Conservation (phyloP, 2,113 vertebrate species). For the Malurus cyaneus region DNA sequence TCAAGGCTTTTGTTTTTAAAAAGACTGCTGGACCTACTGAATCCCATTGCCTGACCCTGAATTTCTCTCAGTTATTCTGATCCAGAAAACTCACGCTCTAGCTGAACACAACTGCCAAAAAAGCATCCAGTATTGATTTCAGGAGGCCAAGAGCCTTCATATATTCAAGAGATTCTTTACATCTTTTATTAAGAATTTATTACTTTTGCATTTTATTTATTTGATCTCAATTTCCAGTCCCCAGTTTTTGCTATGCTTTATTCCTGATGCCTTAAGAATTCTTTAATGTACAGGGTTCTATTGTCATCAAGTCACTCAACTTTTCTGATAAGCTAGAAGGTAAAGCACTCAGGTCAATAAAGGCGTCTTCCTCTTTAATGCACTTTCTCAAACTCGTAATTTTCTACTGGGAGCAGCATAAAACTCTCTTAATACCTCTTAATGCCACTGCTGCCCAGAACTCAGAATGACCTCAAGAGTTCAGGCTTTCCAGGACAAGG, state of each 20-base stretch:
- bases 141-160: background rate
- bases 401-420: background rate
- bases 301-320: background rate
- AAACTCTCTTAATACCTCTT: background rate
- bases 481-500: background rate
- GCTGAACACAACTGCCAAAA: background rate
- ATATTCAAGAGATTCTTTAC: background rate
- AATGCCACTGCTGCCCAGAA: background rate
- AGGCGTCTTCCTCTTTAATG: background rate
- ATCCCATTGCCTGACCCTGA: background rate
- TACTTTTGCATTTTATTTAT: background rate
- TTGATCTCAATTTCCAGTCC: background rate
- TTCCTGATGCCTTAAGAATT: background rate
- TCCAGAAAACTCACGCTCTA: background rate
- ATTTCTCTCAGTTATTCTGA: background rate
- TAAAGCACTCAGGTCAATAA: background rate
- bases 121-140: background rate
- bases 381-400: background rate
- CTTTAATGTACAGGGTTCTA: background rate
- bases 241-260: background rate
- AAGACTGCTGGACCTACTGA: background rate
- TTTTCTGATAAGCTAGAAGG: background rate
- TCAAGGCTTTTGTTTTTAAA: background rate
- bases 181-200: background rate
- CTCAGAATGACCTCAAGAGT: background rate